Evolutionary conservation across 2,113 vertebrate genomes (phyloP), one percentile per base, ranked within the genome.

Genomic region (Xiphophorus maculatus): DNA sequence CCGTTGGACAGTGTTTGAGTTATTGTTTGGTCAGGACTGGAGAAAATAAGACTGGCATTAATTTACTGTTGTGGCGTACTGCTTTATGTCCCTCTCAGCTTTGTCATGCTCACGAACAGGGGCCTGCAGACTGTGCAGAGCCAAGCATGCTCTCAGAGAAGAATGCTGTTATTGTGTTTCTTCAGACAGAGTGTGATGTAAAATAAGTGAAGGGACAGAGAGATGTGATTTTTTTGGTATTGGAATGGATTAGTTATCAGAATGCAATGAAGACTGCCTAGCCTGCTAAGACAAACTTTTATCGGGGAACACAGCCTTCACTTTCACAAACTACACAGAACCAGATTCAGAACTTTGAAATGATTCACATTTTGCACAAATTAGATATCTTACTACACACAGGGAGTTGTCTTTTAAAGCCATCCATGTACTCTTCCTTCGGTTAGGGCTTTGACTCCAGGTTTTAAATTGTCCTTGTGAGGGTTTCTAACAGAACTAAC

Each of bases 321-420:
- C 25, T 86, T 71, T 33, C 72, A 81, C 65, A 77, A 87, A 85
- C 81, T 83, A 80, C 88, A 74, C 79, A 77, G 67, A 73, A 79
- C 86, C 87, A 76, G 83, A 83, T 87, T 84, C 83, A 91, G 83
- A 83, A 86, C 87, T 87, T 88, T 72, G 77, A 88, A 76, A 66
- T 22, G 37, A 25, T 69, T 63, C 72, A 9, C 25, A n/a, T 58
- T 58, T 58, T 77, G 78, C 14, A 5, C 29, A 65, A 87, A 79
- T 84, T 72, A 75, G 71, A 74, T 29, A 66, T 42, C 62, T 67
- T 73, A 27, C 71, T 65, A 19, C 81, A 35, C 63, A 82, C 32
- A 77, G 69, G 29, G 32, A 65, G 48, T 69, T 80, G 60, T 76
- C 83, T 84, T 71, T 37, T 7, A 68, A 79, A 75, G 10, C 64